These are phyloP conservation scores for Cabera pusaria DNA, from an alignment of 2,888 invertebrate genomes.

Conservation along the genomic window DNA sequence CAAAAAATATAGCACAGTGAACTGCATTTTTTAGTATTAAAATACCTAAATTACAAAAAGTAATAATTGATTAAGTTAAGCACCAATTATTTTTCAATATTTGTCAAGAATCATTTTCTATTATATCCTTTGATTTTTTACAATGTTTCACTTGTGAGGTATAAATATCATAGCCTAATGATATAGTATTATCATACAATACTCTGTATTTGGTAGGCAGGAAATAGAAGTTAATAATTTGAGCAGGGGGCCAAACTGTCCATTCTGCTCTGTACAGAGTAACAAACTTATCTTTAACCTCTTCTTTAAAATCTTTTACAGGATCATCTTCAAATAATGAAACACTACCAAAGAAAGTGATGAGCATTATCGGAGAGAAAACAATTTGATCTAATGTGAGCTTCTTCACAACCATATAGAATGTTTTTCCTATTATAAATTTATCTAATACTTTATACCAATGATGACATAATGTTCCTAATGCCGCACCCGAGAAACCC, in stretches of 20 bases:
- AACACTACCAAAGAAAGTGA: constrained; percentile 91
- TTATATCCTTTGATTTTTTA: constrained; percentile 28
- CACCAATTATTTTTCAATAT: no score
- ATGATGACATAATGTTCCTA: constrained; percentile 93
- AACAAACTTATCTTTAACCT: constrained; percentile 89
- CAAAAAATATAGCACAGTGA: no score
- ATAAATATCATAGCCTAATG: constrained; percentile 94
- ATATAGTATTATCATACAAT: constrained; percentile 94
- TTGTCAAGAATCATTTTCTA: constrained; percentile 14
- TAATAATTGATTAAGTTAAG: constrained; percentile 8
- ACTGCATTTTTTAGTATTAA: no score
- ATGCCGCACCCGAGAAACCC: constrained; percentile 90
- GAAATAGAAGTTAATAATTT: constrained; percentile 95
- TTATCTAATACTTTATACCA: constrained; percentile 94
- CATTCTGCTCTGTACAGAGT: constrained; percentile 94
- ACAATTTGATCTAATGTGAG: constrained; percentile 92
- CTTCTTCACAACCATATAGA: constrained; percentile 89
- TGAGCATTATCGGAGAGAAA: constrained; percentile 92
- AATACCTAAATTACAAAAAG: no score
- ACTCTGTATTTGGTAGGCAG: constrained; percentile 93
- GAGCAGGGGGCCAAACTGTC: constrained; percentile 97
- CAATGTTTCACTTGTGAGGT: constrained; percentile 92
- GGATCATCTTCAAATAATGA: constrained; percentile 88
- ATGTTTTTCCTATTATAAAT: constrained; percentile 87
- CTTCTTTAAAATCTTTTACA: constrained; percentile 85